These are phyloP conservation scores for Brachionus sp. DNA, from an alignment of 1,140 invertebrate genomes.

Conservation along the genomic window DNA sequence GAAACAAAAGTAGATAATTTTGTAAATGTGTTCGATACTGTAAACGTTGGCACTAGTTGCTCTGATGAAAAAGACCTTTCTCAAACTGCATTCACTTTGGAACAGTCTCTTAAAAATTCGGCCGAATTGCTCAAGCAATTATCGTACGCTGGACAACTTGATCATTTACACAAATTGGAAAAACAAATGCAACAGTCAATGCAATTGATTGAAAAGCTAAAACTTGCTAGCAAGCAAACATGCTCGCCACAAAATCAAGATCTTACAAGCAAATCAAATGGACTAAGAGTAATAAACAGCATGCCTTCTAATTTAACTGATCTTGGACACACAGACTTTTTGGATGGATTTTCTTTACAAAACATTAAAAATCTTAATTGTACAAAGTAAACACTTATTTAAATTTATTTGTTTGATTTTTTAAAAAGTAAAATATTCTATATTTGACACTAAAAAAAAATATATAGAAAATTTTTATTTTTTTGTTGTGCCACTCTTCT, in stretches of 20 bases:
- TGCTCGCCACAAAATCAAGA: neutral
- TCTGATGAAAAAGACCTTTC: conserved; percentile 8
- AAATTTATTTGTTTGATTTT: neutral
- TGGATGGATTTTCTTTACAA: neutral
- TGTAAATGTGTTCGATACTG: neutral
- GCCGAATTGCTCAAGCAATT: conserved; percentile 4
- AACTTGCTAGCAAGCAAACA: conserved; percentile 5
- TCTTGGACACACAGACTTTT: neutral
- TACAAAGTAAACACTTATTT: neutral
- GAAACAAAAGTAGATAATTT: neutral
- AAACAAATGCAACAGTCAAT: conserved; percentile 22
- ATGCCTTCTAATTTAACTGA: conserved; percentile 25
- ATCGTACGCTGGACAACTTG: neutral
- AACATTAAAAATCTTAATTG: neutral
- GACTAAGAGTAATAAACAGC: neutral
- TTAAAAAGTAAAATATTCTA: too few relatives aligned
- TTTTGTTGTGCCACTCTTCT: too few relatives aligned
- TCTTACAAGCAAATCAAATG: neutral
- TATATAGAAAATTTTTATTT: too few relatives aligned
- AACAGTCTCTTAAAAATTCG: conserved; percentile 21
- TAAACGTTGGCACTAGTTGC: conserved; percentile 2
- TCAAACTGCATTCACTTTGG: neutral
- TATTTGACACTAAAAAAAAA: too few relatives aligned
- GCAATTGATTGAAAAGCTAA: conserved; percentile 23
- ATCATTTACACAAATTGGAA: conserved; percentile 34